Base-by-base conservation (phyloP, 1,140 invertebrate species). In the Caerostris extrusa region DNA sequence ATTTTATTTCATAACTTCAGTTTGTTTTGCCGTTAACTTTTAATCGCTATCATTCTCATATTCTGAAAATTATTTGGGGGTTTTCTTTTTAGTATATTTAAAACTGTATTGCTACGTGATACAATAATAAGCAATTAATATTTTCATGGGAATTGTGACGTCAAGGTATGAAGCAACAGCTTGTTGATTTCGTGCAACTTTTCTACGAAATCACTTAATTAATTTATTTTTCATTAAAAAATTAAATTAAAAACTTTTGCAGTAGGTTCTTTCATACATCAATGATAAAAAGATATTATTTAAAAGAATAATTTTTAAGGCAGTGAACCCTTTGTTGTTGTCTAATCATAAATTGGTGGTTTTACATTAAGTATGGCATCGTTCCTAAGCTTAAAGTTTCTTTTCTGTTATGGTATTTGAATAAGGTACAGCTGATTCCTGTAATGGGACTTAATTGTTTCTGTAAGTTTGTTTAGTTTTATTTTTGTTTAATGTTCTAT, bases 401-500 rank as follows among this genome's bases (percentile, higher is more conserved):
- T 50, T 10, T 53, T 77, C 3, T 5, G 34, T 53, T 71, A 10
- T 34, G n/a, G 19, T 34, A 3, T 81, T 81, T 50, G 7, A 85
- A 58, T 56, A 85, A 58, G 56, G 19, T 85, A 58, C 56, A 85
- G 83, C 83, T 85, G 83, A 85, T 85, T 58, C 6, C 17, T 34
- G 19, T 58, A 7, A 56, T 85, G 83, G 19, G 19, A 85, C n/a
- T 19, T 8, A 60, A 60, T 57, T 85, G 7, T 85, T 57, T 85
- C 7, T n/a, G 83, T 85, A 85, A 85, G 83, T 85, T 34, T 34
- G 56, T 60, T 58, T 81, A 55, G 19, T 34, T 85, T 85, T 85
- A 19, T 14, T 85, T 60, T 85, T 85, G 34, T 19, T 85, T 34
- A 34, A 50, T 50, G 5, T 85, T 14, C 14, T 85, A 19, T 12